phyloP scores from a whole-genome alignment of 2,888 invertebrate genomes.

The Volucella inanis region DNA sequence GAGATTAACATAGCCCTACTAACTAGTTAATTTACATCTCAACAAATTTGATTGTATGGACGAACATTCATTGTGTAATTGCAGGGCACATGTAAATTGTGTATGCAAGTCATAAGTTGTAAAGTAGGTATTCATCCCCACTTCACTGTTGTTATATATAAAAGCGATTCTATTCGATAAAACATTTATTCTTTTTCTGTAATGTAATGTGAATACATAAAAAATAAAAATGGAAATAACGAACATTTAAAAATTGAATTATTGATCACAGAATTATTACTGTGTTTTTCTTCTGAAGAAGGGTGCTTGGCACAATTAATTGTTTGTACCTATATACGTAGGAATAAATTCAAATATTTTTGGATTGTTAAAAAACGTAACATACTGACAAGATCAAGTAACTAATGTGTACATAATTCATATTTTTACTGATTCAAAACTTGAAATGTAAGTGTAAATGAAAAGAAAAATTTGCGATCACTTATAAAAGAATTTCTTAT shows the following conservation, averaged over 20 bases:
- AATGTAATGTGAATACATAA: constrained; percentile 50
- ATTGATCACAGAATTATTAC: constrained; percentile 12
- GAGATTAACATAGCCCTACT: constrained; percentile 93
- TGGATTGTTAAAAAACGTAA: constrained; percentile 5
- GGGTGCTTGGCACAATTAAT: constrained; percentile 67
- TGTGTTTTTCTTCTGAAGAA: constrained; percentile 37
- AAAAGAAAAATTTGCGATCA: constrained; percentile 19
- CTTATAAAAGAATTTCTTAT: constrained; percentile 23
- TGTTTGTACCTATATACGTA: constrained; percentile 31
- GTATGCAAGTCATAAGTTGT: constrained; percentile 52
- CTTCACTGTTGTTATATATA: constrained; percentile 35
- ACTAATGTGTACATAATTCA: constrained; percentile 19
- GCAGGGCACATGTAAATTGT: constrained; percentile 27
- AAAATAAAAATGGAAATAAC: constrained; percentile 42
- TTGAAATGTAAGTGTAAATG: constrained; percentile 40
- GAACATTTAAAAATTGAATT: constrained; percentile 28
- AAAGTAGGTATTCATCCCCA: constrained; percentile 43
- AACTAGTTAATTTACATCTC: constrained; percentile 83
- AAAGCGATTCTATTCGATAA: neutral
- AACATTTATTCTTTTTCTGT: constrained; percentile 18
- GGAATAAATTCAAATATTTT: constrained; percentile 37
- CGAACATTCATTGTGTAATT: constrained; percentile 25
- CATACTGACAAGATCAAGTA: neutral
- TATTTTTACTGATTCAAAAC: constrained; percentile 3
- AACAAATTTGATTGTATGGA: constrained; percentile 10